Evolutionary conservation across 1,140 invertebrate species (phyloP).

Genomic region (Steinernema feltiae): DNA sequence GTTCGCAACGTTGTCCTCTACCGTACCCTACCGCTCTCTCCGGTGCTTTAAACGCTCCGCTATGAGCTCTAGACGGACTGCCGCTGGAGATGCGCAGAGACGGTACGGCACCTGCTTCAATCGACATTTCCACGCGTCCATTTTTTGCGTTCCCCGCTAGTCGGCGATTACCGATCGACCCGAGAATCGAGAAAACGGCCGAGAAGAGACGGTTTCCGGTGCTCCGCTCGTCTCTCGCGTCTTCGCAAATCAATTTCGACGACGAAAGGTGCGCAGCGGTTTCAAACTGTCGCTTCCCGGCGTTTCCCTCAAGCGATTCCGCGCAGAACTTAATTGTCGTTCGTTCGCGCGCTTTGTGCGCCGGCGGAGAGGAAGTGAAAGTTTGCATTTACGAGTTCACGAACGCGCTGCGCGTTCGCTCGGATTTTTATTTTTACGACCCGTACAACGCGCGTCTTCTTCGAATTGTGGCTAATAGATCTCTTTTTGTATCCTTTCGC

Average conservation of each 20-base stretch:
- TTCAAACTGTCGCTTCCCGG: not conserved
- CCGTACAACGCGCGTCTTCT: not conserved
- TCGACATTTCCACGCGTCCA: not conserved
- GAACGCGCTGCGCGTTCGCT: not conserved
- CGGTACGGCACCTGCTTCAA: no score
- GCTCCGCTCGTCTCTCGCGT: not conserved
- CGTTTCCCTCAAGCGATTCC: not conserved
- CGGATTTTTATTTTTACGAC: not conserved
- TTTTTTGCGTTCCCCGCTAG: not conserved
- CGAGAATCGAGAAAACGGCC: not conserved
- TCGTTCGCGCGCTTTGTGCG: not conserved
- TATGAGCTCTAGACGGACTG: no score
- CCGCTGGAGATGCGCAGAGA: no score
- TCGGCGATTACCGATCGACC: not conserved
- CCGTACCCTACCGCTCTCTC: not conserved
- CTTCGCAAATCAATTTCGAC: not conserved
- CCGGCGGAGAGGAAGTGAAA: not conserved
- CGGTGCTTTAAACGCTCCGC: no score
- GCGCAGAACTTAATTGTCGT: not conserved
- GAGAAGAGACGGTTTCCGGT: not conserved
- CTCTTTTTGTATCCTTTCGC: not conserved
- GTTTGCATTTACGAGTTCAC: not conserved
- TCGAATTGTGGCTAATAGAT: constrained; percentile 11
- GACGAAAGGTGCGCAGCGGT: not conserved
- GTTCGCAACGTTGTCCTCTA: not conserved